Percentiles rank a stretch among this genome's conserved stretches.
phyloP scores from a whole-genome alignment of 2,113 vertebrate species.

The Hystrix cristata region DNA sequence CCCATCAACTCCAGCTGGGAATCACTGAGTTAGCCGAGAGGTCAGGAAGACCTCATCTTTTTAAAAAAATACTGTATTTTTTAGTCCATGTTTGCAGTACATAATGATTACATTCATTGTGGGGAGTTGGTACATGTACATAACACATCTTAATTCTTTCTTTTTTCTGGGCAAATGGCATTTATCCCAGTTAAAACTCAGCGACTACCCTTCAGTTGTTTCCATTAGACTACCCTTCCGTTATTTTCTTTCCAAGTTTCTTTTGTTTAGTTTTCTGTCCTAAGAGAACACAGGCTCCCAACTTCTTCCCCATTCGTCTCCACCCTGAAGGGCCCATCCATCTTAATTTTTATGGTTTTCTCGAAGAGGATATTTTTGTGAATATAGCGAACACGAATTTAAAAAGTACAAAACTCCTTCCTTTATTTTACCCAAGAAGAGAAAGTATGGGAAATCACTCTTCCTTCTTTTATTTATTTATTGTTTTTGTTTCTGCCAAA shows the following conservation, averaged over 20 bases:
- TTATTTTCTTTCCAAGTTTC: background rate
- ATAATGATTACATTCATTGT: background rate
- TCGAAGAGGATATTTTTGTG: background rate
- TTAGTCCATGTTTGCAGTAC: background rate
- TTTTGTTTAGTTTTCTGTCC: background rate
- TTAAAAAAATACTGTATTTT: background rate
- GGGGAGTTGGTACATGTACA: background rate
- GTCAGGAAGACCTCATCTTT: background rate
- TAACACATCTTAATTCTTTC: background rate
- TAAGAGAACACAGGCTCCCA: background rate
- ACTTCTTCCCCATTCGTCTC: background rate
- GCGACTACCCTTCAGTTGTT: background rate
- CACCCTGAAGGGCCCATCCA: background rate
- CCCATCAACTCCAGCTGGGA: background rate
- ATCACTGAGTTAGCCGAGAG: background rate
- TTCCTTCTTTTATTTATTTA: background rate
- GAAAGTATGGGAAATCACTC: background rate
- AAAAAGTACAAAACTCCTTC: slow-evolving; percentile 15
- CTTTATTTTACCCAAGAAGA: background rate
- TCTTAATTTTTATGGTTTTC: background rate
- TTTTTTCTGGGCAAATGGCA: background rate
- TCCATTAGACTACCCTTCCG: background rate
- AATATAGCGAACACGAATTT: background rate
- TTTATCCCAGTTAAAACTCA: background rate
- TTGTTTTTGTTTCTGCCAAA: background rate